Evolutionary conservation across 2,113 vertebrate species (phyloP), one percentile per base, ranked within the genome.

Genomic region (Upupa epops): DNA sequence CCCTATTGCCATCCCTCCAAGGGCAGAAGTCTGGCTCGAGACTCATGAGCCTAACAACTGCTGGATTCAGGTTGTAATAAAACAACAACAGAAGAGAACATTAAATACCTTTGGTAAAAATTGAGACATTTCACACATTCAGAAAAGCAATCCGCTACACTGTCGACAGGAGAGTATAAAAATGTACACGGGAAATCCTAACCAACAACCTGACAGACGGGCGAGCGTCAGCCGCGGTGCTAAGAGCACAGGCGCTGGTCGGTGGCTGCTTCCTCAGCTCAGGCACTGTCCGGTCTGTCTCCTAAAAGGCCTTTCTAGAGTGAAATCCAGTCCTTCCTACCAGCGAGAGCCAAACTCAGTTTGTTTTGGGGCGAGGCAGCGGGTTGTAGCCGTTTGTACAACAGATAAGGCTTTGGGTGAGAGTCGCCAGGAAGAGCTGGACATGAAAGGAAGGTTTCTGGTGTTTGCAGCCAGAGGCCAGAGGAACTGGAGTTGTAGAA

Each of bases 71-170:
- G 60, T 88, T 97, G 95, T 95, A 97, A 97, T 98, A 96, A 97
- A 97, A 93, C 40, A 42, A 42, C 15, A 97, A 98, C 95, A 97
- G 96, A 95, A 97, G 98, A 95, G 97, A 95, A 97, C 97, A 98
- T 98, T 98, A 98, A 99, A 99, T 99, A 98, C 98, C 98, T 98
- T 98, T 98, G 97, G 98, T 98, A 98, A 98, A 98, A 98, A 98
- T 97, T 97, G 97, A 98, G 98, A 98, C 96, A 98, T 98, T 98
- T 98, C 98, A 98, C 97, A 98, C 97, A 97, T 97, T 98, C 97
- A 97, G 97, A 98, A 98, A 98, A 97, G 97, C 95, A 97, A 97
- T 98, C 96, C 96, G 97, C 97, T 97, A 98, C 97, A 96, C 93
- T 83, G 88, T 97, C 97, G 97, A 97, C 97, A 96, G 69, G 82